These are phyloP conservation scores for Dendropsophus ebraccatus DNA, from an alignment of 2,113 vertebrate genomes.

Conservation along the genomic window DNA sequence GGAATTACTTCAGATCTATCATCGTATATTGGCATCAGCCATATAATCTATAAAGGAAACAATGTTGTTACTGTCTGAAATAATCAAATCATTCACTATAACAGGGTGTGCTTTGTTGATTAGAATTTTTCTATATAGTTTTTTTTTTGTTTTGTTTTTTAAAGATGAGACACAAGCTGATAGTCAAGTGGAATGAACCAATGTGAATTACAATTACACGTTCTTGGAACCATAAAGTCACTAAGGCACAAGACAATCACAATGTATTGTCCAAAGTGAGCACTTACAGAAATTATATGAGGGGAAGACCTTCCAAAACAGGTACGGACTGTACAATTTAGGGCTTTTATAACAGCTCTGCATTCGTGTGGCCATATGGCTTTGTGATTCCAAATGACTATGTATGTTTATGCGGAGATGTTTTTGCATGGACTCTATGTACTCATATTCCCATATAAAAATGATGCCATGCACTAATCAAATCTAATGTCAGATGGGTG, in stretches of 20 bases:
- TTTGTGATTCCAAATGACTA: no score
- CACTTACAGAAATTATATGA: no score
- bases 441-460: no score
- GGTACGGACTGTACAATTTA: no score
- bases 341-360: no score
- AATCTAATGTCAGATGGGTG: no score
- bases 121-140: not conserved
- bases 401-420: no score
- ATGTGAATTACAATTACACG: not conserved
- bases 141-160: not conserved
- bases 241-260: not conserved
- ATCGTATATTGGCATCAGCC: not conserved
- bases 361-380: no score
- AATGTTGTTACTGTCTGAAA: conserved; percentile 15
- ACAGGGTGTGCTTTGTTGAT: not conserved
- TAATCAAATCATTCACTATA: conserved; percentile 22
- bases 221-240: not conserved
- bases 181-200: not conserved
- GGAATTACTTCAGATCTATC: conserved; percentile 23
- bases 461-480: no score
- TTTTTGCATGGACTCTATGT: no score
- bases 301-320: no score
- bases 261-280: no score
- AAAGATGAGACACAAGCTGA: not conserved
- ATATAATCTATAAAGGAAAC: conserved; percentile 38